Evolutionary conservation across 2,797 vertebrate species (phyloP).

Genomic region (Mus caroli): DNA sequence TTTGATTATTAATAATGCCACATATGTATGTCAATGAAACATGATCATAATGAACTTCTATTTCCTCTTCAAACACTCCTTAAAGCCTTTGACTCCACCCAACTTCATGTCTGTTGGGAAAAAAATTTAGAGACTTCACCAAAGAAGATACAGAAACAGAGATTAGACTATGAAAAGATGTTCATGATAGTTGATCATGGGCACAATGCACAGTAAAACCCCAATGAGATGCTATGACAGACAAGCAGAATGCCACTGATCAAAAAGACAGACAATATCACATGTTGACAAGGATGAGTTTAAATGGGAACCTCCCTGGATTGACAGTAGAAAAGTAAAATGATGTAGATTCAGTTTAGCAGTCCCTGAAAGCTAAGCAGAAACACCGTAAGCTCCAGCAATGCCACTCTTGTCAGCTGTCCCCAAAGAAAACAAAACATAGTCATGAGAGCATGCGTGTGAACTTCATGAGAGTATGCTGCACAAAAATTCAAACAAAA

Average conservation of each 20-base stretch:
- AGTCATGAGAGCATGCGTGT: neutral
- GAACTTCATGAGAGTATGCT: neutral
- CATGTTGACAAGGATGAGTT: neutral
- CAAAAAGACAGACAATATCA: neutral
- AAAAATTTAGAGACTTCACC: neutral
- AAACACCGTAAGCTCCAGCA: neutral
- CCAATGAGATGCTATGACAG: neutral
- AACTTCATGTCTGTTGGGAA: neutral
- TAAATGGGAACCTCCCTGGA: neutral
- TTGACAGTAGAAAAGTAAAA: conserved; percentile 22
- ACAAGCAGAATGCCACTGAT: neutral
- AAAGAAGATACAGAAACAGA: conserved; percentile 31
- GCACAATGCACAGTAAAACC: neutral
- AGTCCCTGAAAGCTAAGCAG: conserved; percentile 51
- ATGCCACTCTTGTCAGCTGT: conserved; percentile 15
- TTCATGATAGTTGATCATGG: neutral
- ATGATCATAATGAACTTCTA: neutral
- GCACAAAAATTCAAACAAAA: neutral
- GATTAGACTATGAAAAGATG: conserved; percentile 50
- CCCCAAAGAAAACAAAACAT: conserved; percentile 44
- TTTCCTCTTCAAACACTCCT: neutral
- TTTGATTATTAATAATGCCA: neutral
- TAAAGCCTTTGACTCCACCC: neutral
- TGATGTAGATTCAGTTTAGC: neutral
- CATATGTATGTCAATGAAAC: neutral